Conservation (phyloP, 2,113 vertebrate species). For the Andinoacara biseriatus region DNA sequence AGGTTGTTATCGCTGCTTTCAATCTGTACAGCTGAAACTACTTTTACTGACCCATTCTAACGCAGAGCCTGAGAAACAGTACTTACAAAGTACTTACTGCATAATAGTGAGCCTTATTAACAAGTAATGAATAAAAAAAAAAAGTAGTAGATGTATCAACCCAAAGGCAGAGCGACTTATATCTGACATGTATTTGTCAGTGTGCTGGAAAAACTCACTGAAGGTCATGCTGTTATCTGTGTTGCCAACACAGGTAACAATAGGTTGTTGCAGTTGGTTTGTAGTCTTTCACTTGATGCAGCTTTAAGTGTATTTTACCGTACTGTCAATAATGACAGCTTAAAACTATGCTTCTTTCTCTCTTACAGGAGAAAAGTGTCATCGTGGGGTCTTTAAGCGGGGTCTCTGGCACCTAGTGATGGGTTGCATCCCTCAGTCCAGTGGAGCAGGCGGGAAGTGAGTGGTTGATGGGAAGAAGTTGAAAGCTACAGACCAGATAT, state of each 20-base stretch:
- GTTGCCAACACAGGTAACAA: neutral
- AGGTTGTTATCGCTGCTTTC: neutral
- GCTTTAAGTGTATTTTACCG: constrained; percentile 34
- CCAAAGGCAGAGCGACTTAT: neutral
- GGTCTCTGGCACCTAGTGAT: constrained; percentile 17
- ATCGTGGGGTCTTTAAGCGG: constrained; percentile 40
- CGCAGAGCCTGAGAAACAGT: neutral
- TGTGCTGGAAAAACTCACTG: neutral
- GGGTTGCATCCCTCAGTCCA: constrained; percentile 59
- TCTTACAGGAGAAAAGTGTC: constrained; percentile 50
- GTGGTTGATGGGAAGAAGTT: constrained; percentile 62
- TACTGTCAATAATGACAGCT: constrained; percentile 42
- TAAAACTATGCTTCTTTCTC: constrained; percentile 36
- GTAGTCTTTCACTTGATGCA: constrained; percentile 29
- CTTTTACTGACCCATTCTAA: neutral
- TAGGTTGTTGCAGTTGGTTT: neutral
- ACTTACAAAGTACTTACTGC: neutral
- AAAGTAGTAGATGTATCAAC: neutral
- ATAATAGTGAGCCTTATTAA: neutral
- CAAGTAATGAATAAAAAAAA: neutral
- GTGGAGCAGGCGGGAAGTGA: constrained; percentile 58
- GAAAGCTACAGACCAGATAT: constrained; percentile 20
- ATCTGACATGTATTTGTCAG: constrained; percentile 1
- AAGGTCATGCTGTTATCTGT: neutral
- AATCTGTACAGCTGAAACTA: neutral